phyloP scores from a whole-genome alignment of 2,113 vertebrate species.

The Ciconia maguari region DNA sequence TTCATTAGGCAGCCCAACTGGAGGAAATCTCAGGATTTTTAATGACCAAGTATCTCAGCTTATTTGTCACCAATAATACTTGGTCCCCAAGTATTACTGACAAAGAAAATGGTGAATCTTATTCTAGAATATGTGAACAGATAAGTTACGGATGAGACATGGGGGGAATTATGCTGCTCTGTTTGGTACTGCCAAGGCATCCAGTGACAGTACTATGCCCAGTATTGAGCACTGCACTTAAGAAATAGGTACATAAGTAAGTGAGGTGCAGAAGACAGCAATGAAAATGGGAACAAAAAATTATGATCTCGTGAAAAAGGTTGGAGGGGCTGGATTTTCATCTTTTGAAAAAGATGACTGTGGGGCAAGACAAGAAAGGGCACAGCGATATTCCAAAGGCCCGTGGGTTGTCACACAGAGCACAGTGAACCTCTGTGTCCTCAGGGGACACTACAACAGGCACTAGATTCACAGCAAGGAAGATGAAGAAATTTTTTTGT shows the following conservation, averaged over 20 bases:
- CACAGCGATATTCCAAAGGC: not conserved
- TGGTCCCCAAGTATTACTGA: not conserved
- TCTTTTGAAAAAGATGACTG: not conserved
- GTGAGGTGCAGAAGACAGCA: not conserved
- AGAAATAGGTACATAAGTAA: not conserved
- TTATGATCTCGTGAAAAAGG: not conserved
- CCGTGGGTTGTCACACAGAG: not conserved
- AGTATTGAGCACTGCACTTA: not conserved
- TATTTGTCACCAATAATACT: not conserved
- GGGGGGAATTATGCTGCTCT: not conserved
- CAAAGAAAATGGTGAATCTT: not conserved
- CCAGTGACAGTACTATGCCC: not conserved
- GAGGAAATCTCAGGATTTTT: not conserved
- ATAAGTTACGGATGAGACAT: not conserved
- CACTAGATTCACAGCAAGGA: not conserved
- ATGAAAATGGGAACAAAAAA: not conserved
- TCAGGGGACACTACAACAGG: not conserved
- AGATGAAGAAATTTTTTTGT: not conserved
- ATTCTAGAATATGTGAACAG: not conserved
- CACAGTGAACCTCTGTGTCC: not conserved
- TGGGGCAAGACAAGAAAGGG: not conserved
- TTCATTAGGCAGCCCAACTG: not conserved
- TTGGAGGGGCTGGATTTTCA: not conserved
- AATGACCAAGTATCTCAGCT: not conserved
- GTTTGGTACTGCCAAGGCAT: not conserved